A percentile compares a stretch with the other conserved stretches of the same genome.
Conservation (phyloP, 2,797 vertebrate genomes). For the Alfaro cultratus region DNA sequence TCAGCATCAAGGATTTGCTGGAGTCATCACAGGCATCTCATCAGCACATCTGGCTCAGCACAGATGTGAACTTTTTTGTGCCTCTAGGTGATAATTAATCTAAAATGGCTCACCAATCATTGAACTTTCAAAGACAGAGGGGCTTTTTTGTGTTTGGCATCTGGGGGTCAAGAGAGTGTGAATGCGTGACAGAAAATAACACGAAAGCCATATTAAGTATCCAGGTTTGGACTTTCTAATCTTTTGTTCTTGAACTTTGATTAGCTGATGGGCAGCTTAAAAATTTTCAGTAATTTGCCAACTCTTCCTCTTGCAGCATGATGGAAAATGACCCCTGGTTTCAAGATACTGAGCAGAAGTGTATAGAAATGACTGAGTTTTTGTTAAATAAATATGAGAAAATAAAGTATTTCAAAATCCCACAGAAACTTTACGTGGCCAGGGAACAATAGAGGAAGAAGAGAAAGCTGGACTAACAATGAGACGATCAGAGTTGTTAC, state of each 20-base stretch:
- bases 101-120: not conserved
- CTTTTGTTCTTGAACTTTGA: not conserved
- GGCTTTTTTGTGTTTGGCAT: not conserved
- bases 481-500: conserved; percentile 51
- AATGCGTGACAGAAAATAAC: not conserved
- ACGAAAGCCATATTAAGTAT: not conserved
- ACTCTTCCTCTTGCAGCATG: not conserved
- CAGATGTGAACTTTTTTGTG: not conserved
- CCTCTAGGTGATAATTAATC: not conserved
- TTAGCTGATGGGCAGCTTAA: not conserved
- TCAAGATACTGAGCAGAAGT: not conserved
- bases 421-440: conserved; percentile 74
- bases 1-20: not conserved
- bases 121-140: not conserved
- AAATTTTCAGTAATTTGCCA: not conserved
- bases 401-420: not conserved
- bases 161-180: not conserved
- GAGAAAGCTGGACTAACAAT: conserved; percentile 51
- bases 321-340: not conserved
- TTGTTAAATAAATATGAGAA: not conserved
- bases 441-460: conserved; percentile 48
- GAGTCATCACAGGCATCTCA: not conserved
- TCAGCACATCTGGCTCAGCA: not conserved
- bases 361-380: not conserved
- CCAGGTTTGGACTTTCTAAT: not conserved